phyloP scores from a whole-genome alignment of 2,797 vertebrate genomes.

The Phrynocephalus vlangalii region DNA sequence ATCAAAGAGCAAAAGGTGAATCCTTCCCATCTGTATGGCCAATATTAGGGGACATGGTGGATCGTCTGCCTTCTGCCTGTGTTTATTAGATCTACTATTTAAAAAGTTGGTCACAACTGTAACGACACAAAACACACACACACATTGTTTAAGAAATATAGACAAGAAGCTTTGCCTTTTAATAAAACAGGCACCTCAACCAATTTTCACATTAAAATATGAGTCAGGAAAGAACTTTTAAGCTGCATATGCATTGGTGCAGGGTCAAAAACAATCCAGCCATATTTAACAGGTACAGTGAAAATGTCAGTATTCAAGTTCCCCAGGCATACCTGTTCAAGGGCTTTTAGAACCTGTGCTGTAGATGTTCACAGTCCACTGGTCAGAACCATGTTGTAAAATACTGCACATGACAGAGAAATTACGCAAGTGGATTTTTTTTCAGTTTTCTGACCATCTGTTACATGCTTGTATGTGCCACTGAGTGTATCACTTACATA shows the following conservation, averaged over 20 bases:
- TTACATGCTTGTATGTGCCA: no score
- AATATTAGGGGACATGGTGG: no score
- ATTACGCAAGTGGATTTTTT: no score
- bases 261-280: neutral
- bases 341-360: neutral
- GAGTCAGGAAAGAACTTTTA: neutral
- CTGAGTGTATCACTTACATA: no score
- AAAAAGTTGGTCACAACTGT: no score
- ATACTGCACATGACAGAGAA: no score
- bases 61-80: no score
- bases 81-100: neutral
- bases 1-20: no score
- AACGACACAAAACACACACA: no score
- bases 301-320: conserved; percentile 17
- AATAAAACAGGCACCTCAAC: neutral
- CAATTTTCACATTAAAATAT: neutral
- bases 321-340: neutral
- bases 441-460: no score
- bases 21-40: no score
- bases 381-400: no score
- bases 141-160: conserved; percentile 3
- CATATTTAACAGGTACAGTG: conserved; percentile 28
- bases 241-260: neutral
- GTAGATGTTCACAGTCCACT: neutral
- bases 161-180: neutral